Percentiles rank a stretch among this genome's conserved stretches.
Conservation (phyloP, 2,888 invertebrate genomes). For the Cantharis flavilabris region DNA sequence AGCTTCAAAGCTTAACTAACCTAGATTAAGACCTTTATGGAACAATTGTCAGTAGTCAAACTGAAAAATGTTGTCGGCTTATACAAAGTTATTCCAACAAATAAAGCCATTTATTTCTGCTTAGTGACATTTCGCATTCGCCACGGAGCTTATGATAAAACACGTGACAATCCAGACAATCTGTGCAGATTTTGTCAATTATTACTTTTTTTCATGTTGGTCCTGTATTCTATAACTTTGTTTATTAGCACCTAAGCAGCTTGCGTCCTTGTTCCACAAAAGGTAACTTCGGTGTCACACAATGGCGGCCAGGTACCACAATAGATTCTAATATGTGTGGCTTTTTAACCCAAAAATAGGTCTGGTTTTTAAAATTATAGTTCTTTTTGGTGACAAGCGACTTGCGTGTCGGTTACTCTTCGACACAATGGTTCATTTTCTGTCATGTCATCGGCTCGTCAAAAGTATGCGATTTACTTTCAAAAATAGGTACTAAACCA, state of each 20-base stretch:
- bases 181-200: constrained; percentile 49
- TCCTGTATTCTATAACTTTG: constrained; percentile 22
- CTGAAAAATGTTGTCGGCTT: constrained; percentile 36
- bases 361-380: constrained; percentile 21
- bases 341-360: constrained; percentile 28
- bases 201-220: constrained; percentile 40
- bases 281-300: constrained; percentile 12
- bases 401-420: constrained; percentile 20
- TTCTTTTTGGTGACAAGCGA: constrained; percentile 14
- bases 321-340: constrained; percentile 26
- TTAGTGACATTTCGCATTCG: constrained; percentile 57
- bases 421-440: constrained; percentile 29
- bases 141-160: constrained; percentile 52
- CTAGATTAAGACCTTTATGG: constrained; percentile 29
- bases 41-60: constrained; percentile 25
- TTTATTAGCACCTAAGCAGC: constrained; percentile 30
- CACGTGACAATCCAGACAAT: constrained; percentile 51
- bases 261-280: constrained; percentile 28
- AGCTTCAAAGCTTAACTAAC: constrained; percentile 20
- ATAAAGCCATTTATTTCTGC: constrained; percentile 56
- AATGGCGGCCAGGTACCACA: constrained; percentile 15
- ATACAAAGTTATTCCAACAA: constrained; percentile 41
- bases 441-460: constrained; percentile 29
- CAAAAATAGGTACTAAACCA: constrained; percentile 2
- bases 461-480: constrained; percentile 12